These are phyloP conservation scores for Crypturellus tataupa DNA, from an alignment of 2,797 vertebrate species.

Conservation along the genomic window DNA sequence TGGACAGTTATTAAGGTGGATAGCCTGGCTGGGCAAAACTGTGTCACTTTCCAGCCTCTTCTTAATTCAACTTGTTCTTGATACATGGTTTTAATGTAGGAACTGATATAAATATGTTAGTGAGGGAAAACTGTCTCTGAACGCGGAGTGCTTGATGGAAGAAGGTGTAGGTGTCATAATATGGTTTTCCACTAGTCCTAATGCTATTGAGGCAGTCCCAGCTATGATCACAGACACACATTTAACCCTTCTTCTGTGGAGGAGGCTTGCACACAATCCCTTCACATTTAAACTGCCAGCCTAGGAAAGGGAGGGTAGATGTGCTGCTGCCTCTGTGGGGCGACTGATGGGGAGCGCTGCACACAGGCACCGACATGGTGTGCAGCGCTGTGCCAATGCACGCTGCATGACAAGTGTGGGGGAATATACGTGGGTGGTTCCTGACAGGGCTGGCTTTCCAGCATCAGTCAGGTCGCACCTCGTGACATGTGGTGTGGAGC, in stretches of 20 bases:
- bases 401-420: no score
- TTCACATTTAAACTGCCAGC: background rate
- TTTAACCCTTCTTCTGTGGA: background rate
- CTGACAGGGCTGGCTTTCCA: background rate
- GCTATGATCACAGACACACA: background rate
- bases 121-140: background rate
- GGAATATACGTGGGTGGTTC: no score
- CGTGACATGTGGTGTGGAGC: fast-evolving
- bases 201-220: background rate
- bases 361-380: no score
- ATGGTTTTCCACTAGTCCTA: background rate
- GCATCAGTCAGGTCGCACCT: fast-evolving
- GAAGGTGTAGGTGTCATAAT: background rate
- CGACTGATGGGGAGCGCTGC: no score
- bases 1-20: background rate
- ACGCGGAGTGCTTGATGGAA: background rate
- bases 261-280: background rate
- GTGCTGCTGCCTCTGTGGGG: background rate
- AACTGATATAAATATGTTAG: slow-evolving; percentile 32
- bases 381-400: no score
- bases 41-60: slow-evolving; percentile 30
- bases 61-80: slow-evolving; percentile 33
- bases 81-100: slow-evolving; percentile 21
- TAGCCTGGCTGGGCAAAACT: background rate
- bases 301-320: background rate